A percentile compares a stretch with the other conserved stretches of the same genome.
Conservation (phyloP, 2,888 invertebrate genomes). For the Galerucella calmariensis region DNA sequence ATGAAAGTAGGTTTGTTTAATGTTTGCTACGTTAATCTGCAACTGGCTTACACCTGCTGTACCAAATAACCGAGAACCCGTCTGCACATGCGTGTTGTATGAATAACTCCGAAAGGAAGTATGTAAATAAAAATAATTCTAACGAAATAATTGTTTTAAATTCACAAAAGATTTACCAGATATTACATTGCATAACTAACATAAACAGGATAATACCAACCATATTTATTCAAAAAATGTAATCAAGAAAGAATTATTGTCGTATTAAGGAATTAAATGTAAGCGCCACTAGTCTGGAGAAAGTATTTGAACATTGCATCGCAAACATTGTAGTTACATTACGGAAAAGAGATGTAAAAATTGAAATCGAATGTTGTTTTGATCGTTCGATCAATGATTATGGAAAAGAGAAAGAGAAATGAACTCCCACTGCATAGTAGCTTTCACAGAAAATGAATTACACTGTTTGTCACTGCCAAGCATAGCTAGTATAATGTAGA, state of each 20-base stretch:
- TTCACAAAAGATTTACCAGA: too few species aligned
- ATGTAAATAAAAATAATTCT: too few species aligned
- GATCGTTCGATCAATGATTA: slow-evolving; percentile 27
- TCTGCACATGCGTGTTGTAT: too few species aligned
- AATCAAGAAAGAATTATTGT: not conserved
- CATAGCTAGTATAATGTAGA: slow-evolving; percentile 24
- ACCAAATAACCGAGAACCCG: too few species aligned
- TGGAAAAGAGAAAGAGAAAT: slow-evolving; percentile 30
- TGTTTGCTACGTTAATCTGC: too few species aligned
- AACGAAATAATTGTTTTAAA: too few species aligned
- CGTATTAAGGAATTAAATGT: slow-evolving; percentile 1
- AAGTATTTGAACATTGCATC: slow-evolving; percentile 15
- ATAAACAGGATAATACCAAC: not conserved
- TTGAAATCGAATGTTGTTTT: slow-evolving; percentile 32
- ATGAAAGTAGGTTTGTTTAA: too few species aligned
- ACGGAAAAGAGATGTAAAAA: slow-evolving; percentile 24
- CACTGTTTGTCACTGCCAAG: slow-evolving; percentile 26
- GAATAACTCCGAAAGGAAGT: too few species aligned
- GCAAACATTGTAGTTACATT: slow-evolving; percentile 13
- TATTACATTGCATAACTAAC: too few species aligned
- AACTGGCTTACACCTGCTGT: too few species aligned
- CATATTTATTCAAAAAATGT: not conserved
- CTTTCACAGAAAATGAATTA: slow-evolving; percentile 31
- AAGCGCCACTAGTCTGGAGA: slow-evolving; percentile 16
- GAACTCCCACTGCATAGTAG: slow-evolving; percentile 19